These are phyloP conservation scores for Typhlichthys eigenmanni DNA, from an alignment of 2,797 vertebrate genomes.

Conservation along the genomic window DNA sequence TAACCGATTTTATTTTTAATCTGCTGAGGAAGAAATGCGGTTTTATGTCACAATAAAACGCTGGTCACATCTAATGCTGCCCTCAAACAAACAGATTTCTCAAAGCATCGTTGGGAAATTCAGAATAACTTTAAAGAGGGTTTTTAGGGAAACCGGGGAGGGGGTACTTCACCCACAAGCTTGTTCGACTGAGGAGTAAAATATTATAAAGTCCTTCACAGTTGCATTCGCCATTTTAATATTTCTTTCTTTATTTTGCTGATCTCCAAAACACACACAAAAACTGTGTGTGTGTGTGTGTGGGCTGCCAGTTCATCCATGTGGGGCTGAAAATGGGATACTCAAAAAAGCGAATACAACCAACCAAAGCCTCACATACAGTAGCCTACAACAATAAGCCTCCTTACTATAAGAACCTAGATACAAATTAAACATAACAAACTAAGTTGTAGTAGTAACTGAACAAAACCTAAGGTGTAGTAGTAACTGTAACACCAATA, in stretches of 20 bases:
- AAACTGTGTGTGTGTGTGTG: constrained; percentile 66
- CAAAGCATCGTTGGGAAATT: constrained; percentile 99
- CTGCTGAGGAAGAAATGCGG: constrained; percentile 99
- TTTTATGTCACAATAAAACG: constrained; percentile 99
- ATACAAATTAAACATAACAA: constrained; percentile 16
- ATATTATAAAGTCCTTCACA: constrained; percentile 86
- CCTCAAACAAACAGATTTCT: constrained; percentile 99
- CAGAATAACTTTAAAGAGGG: constrained; percentile 99
- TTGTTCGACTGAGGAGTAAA: constrained; percentile 95
- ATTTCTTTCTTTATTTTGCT: constrained; percentile 79
- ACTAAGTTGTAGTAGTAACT: constrained; percentile 1
- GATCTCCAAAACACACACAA: constrained; percentile 78
- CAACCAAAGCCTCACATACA: constrained; percentile 34
- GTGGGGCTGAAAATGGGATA: constrained; percentile 50
- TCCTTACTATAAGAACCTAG: constrained; percentile 20
- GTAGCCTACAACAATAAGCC: constrained; percentile 23
- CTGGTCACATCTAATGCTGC: constrained; percentile 99
- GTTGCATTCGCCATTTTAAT: constrained; percentile 79
- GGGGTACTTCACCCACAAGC: constrained; percentile 92
- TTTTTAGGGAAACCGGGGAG: constrained; percentile 77
- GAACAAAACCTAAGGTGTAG: not conserved
- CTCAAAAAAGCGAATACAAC: constrained; percentile 61
- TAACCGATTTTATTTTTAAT: constrained; percentile 99
- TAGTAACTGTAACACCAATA: constrained; percentile 5
- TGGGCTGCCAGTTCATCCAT: constrained; percentile 72